These are phyloP conservation scores for Virgularia gustaviana DNA, from an alignment of 92 coral and sea anemone genomes.

Conservation along the genomic window DNA sequence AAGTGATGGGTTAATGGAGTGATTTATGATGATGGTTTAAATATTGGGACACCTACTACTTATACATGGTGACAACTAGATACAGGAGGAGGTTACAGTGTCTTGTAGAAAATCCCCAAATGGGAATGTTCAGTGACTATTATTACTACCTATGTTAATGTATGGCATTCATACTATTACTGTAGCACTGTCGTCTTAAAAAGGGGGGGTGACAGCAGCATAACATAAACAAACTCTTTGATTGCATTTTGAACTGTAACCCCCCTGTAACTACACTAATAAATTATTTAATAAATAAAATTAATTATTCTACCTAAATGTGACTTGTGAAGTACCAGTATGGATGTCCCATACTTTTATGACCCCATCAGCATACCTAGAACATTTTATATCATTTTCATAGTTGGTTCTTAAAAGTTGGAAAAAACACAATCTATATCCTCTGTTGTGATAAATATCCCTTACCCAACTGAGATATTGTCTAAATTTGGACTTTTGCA, in stretches of 20 bases:
- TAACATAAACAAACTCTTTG: no score
- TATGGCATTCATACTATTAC: background rate
- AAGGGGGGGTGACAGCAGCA: no score
- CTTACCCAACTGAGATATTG: conserved; percentile 87
- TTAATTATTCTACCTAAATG: conserved; percentile 61
- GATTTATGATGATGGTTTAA: background rate
- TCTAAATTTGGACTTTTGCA: conserved; percentile 67
- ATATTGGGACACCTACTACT: no score
- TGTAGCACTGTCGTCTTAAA: background rate
- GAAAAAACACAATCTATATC: no score
- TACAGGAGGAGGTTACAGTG: no score
- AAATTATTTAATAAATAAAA: background rate
- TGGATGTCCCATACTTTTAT: conserved; percentile 62
- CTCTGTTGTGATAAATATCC: no score
- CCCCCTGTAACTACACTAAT: no score
- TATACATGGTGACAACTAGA: no score
- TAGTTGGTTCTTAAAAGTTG: background rate
- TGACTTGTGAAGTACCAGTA: conserved; percentile 62
- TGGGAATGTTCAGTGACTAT: no score
- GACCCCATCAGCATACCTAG: conserved; percentile 77
- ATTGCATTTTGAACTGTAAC: no score
- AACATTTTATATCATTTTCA: background rate
- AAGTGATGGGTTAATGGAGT: background rate
- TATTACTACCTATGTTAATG: background rate
- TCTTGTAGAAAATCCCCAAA: background rate